Percentiles rank a stretch among this genome's conserved stretches.
Evolutionary conservation across 1,140 invertebrate species (phyloP).

Genomic region (Hirudo medicinalis): DNA sequence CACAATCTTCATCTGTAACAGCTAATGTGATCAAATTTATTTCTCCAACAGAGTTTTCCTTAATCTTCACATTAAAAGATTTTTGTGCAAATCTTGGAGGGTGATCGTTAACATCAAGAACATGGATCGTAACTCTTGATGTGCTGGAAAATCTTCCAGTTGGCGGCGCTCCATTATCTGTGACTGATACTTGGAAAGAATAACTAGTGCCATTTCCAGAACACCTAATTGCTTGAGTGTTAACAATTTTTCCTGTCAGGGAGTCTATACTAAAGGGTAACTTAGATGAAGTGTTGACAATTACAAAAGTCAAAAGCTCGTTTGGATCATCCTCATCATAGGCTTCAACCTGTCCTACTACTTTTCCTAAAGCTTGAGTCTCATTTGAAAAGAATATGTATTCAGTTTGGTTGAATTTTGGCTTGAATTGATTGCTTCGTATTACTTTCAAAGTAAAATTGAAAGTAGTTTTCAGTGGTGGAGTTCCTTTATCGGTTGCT

Average conservation of each 20-base stretch:
- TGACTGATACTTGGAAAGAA: conserved; percentile 4
- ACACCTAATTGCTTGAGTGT: neutral
- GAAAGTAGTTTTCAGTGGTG: neutral
- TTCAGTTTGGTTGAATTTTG: neutral
- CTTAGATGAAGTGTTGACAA: neutral
- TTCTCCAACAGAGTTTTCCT: conserved; percentile 21
- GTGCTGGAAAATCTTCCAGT: conserved; percentile 13
- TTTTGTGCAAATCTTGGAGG: conserved; percentile 23
- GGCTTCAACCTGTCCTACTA: neutral
- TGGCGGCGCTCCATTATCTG: conserved; percentile 10
- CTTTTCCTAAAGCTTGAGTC: neutral
- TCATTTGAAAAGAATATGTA: conserved; percentile 13
- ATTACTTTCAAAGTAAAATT: conserved; percentile 7
- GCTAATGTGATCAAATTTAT: neutral
- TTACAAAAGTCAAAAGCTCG: neutral
- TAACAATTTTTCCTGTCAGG: neutral
- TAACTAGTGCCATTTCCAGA: conserved; percentile 10
- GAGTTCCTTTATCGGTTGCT: conserved; percentile 11
- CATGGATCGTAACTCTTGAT: conserved; percentile 25
- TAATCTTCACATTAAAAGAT: conserved; percentile 19
- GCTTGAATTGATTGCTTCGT: neutral
- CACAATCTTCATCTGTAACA: conserved; percentile 10
- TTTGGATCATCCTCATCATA: conserved; percentile 12
- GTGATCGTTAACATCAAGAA: conserved; percentile 32
- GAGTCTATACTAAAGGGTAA: neutral